Base-by-base conservation (phyloP, 2,797 vertebrate genomes). In the Phoebastria nigripes region DNA sequence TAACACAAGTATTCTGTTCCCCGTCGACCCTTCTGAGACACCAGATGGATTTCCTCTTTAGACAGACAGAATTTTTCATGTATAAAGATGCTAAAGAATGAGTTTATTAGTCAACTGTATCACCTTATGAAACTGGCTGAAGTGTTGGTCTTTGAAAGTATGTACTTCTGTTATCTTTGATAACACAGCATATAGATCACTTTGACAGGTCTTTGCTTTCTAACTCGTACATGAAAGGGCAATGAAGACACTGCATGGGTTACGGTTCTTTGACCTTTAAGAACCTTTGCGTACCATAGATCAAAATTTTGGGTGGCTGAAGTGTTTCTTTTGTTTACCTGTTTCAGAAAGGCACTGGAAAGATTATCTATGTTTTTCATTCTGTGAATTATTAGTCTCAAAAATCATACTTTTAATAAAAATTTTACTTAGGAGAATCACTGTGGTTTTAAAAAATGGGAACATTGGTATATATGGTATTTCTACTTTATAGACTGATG, bases 181-280 rank as follows among this genome's bases (percentile, higher is more conserved):
- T 65, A 41, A 31, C 5, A 2, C 44, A 21, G 11, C 24, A 2
- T 2, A 6, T 16, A 46, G 82, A 24, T 42, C 25, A 6, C 69
- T 42, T 51, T 5, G 58, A 19, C 9, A 25, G 56, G 28, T n/a
- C 51, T n/a, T 29, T 24, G 29, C 65, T 65, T 41, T 44, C 21
- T 7, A 31, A 28, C 26, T 52, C 4, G 2, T 37, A 12, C 15
- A 5, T 12, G 49, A 22, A n/a, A 8, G 54, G n/a, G 46, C 47
- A 24, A 1, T 9, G 76, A 62, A 39, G 58, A 8, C 15, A 9
- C 25, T 1, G 1, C 11, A 5, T 2, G 4, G 11, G 26, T 54
- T 70, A 24, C 9, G 3, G 11, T 44, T 54, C 31, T 56, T 58
- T 33, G 15, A 28, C 7, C 26, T 39, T 41, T 28, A 61, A 71